These are phyloP conservation scores for Leptinotarsa rubiginosa DNA, from an alignment of 2,888 invertebrate genomes.

Conservation along the genomic window DNA sequence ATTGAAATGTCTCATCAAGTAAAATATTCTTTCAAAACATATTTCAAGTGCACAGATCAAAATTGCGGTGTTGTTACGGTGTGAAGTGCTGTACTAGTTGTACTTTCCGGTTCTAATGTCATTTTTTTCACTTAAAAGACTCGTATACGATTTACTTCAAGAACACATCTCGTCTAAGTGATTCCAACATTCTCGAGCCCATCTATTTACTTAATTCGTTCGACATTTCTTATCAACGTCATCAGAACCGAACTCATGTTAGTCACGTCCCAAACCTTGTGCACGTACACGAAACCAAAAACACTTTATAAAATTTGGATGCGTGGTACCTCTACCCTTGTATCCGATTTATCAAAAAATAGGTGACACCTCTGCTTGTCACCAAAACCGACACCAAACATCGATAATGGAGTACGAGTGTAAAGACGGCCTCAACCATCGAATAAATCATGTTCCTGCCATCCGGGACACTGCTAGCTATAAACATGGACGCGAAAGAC, in stretches of 20 bases:
- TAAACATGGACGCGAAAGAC: conserved; percentile 41
- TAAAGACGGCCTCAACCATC: conserved; percentile 28
- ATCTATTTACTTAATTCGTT: neutral
- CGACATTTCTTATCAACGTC: neutral
- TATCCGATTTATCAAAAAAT: conserved; percentile 41
- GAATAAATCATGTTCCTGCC: conserved; percentile 43
- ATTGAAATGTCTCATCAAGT: too few relatives aligned
- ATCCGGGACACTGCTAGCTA: conserved; percentile 32
- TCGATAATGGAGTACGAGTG: conserved; percentile 44
- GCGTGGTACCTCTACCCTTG: conserved; percentile 27
- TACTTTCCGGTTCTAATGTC: too few relatives aligned
- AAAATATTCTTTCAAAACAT: too few relatives aligned
- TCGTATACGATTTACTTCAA: too few relatives aligned
- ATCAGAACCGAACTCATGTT: neutral
- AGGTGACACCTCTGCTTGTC: conserved; percentile 43
- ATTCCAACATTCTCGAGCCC: neutral
- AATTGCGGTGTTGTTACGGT: too few relatives aligned
- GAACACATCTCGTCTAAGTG: too few relatives aligned
- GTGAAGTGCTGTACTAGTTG: too few relatives aligned
- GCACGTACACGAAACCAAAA: conserved; percentile 10
- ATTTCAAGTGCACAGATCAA: too few relatives aligned
- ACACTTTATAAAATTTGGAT: conserved; percentile 30
- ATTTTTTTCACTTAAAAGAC: too few relatives aligned
- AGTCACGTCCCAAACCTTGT: neutral
- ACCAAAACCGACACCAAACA: conserved; percentile 45